phyloP scores from a whole-genome alignment of 2,888 invertebrate genomes.

The Cephus nigrinus region DNA sequence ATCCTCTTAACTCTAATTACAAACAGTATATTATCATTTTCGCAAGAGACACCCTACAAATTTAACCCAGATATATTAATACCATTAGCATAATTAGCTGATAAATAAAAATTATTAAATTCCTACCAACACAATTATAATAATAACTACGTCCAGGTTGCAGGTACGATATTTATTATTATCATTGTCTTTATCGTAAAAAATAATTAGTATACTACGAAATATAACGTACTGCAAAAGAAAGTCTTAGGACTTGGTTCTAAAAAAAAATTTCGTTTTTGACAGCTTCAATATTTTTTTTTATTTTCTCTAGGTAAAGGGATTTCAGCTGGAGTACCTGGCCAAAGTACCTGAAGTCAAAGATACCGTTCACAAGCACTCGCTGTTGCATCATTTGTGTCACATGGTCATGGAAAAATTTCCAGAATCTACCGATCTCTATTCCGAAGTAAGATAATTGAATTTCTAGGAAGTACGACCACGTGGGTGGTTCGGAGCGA shows the following conservation, averaged over 20 bases:
- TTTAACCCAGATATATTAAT: neutral
- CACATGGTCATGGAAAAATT: slow-evolving; percentile 97
- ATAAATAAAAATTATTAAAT: neutral
- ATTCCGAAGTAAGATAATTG: slow-evolving; percentile 83
- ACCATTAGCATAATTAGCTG: neutral
- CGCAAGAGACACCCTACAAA: neutral
- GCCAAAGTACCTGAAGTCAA: slow-evolving; percentile 98
- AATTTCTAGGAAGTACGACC: neutral
- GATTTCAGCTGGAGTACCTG: slow-evolving; percentile 97
- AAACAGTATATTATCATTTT: neutral
- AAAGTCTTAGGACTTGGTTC: neutral
- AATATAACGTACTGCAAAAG: no score
- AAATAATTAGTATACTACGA: no score
- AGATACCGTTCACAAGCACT: slow-evolving; percentile 99
- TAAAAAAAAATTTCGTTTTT: neutral
- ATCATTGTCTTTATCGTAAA: no score
- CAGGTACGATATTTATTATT: no score
- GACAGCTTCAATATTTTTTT: neutral
- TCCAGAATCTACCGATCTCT: slow-evolving; percentile 94
- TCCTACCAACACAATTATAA: neutral
- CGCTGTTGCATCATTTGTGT: slow-evolving; percentile 95
- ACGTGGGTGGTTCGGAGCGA: neutral
- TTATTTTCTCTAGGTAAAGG: slow-evolving; percentile 77
- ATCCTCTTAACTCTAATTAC: neutral
- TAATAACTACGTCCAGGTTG: no score